Conservation (phyloP, 2,113 vertebrate genomes). For the Percina caprodes region DNA sequence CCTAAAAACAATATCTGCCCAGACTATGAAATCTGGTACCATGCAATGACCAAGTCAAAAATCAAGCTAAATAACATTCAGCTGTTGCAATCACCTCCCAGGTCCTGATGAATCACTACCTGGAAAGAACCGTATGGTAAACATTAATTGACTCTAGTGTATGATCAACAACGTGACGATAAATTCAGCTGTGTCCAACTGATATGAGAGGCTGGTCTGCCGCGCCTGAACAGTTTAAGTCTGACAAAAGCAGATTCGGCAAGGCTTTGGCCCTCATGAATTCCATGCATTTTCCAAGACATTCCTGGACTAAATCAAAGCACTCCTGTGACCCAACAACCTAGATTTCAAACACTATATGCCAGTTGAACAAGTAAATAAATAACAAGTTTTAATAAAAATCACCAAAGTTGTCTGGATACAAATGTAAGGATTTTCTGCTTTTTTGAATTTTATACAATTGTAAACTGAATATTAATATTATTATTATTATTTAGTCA, state of each 20-base stretch:
- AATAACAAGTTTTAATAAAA: too few relatives aligned
- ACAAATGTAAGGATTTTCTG: too few relatives aligned
- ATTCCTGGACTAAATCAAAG: neutral
- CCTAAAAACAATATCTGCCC: too few relatives aligned
- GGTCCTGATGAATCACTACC: slow-evolving; percentile 45
- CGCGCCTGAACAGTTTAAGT: neutral
- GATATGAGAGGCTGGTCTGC: neutral
- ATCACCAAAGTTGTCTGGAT: too few relatives aligned
- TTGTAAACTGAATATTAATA: too few relatives aligned
- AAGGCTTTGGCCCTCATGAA: neutral
- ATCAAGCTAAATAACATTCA: slow-evolving; percentile 14
- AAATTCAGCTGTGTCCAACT: neutral
- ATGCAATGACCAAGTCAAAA: slow-evolving; percentile 11
- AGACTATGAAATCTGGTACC: neutral
- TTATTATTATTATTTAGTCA: too few relatives aligned
- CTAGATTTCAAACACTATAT: neutral
- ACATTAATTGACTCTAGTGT: slow-evolving; percentile 28
- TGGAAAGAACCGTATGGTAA: slow-evolving; percentile 1
- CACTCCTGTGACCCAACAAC: neutral
- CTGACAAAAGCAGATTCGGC: neutral
- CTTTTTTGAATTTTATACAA: too few relatives aligned
- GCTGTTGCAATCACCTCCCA: slow-evolving; percentile 6
- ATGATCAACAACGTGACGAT: neutral
- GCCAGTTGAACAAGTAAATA: neutral
- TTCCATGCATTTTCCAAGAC: slow-evolving; percentile 4